Base-by-base conservation (phyloP, 2,888 invertebrate genomes). In the Troides oblongomaculatus region DNA sequence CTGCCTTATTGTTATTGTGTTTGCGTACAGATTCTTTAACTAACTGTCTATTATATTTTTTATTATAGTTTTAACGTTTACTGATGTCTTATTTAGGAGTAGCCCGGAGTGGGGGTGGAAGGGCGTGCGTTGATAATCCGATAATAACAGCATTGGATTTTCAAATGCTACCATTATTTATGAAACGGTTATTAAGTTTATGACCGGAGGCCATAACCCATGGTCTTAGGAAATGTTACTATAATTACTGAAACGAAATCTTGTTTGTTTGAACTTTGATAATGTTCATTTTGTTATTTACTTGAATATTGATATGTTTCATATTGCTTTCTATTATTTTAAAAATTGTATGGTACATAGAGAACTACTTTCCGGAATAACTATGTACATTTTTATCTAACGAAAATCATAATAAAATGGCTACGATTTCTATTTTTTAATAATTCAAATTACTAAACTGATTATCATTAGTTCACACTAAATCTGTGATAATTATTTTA, bases 1-100 rank as follows among this genome's bases (percentile, higher is more conserved):
- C n/a, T 7, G 43, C 14, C 57, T 58, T 58, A 43, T 64, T 43
- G 21, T 64, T 58, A 53, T 63, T 36, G 7, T 39, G 8, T 18
- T 25, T 18, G 46, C 50, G 53, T 4, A 12, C 14, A 58, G 57
- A 21, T 58, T 7, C 23, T 58, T 23, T 53, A n/a, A 6, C n/a
- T 6, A 53, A n/a, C n/a, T 53, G n/a, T 53, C 50, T 14, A 14
- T 18, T 18, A 58, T 14, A 7, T 58, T 58, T 58, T 7, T 23
- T 10, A 58, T 5, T 25, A 58, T 12, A 23, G 57, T 12, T 58
- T 14, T 63, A 46, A 25, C 53, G 17, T n/a, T 39, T 39, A 50
- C 64, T 79, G 77, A 83, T 80, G 81, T 82, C 83, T 83, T 82
- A 84, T 79, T 83, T 76, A 78, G 76, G 71, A 72, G 76, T 75